A percentile compares a stretch with the other conserved stretches of the same genome.
phyloP scores from a whole-genome alignment of 2,113 vertebrate genomes.

The Vulpes vulpes region DNA sequence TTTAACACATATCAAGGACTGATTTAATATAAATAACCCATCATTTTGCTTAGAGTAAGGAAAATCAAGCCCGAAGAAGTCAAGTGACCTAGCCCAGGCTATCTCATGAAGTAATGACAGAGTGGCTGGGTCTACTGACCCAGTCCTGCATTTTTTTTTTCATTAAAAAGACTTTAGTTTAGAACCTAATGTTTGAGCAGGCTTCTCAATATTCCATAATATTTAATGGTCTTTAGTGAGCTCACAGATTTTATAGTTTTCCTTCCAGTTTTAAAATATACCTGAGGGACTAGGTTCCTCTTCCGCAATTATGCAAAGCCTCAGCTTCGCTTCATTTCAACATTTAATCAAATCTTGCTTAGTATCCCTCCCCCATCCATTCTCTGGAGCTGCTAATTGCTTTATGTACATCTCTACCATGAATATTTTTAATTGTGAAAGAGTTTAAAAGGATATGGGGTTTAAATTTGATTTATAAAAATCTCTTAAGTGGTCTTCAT shows the following conservation, averaged over 20 bases:
- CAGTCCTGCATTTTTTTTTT: not conserved
- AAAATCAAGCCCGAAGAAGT: not conserved
- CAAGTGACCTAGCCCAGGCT: not conserved
- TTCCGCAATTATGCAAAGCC: not conserved
- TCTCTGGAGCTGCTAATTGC: constrained; percentile 62
- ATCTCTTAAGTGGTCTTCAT: constrained; percentile 68
- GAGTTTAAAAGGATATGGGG: constrained; percentile 36
- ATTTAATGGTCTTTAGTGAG: not conserved
- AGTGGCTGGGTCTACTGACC: fast-evolving
- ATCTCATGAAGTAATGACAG: not conserved
- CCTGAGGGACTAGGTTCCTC: not conserved
- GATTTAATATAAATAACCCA: not conserved
- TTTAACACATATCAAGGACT: not conserved
- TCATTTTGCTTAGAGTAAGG: not conserved
- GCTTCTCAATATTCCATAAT: not conserved
- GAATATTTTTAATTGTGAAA: constrained; percentile 73
- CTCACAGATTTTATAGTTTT: not conserved
- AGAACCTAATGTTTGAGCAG: not conserved
- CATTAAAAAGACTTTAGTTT: not conserved
- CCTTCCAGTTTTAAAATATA: not conserved
- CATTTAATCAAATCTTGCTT: constrained; percentile 67
- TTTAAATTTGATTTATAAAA: constrained; percentile 74
- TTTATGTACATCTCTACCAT: constrained; percentile 14
- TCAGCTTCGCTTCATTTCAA: constrained; percentile 1
- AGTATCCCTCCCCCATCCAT: not conserved